Evolutionary conservation across 2,113 vertebrate species (phyloP), one percentile per base, ranked within the genome.

Genomic region (Gallinago media): DNA sequence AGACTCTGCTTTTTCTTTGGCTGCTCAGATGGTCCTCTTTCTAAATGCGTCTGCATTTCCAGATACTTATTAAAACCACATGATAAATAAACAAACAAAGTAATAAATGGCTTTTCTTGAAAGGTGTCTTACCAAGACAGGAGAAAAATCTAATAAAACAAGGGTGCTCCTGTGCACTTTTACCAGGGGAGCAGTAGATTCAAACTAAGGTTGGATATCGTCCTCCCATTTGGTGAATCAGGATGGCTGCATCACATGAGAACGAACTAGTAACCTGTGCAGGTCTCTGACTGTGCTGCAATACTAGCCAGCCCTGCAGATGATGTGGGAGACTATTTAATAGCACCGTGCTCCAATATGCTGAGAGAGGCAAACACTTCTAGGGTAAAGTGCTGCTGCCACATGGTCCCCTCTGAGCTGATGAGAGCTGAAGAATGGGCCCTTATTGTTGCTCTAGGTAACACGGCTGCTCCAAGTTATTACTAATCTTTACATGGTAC

Each of bases 141-240:
- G n/a, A 83, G 22, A 29, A 44, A 44, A 50, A 62, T 23, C 1
- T 1, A 29, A 29, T 21, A 71, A 84, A 90, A 50, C 23, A 55
- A 52, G 32, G 40, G n/a, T 1, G 2, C 27, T 78, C 66, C 59
- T 9, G 12, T 52, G 54, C 16, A 12, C 23, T 73, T 88, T 66
- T 83, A 36, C 29, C 29, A 32, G 12, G 17, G 19, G 32, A 86
- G 38, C 16, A 5, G 32, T 6, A 67, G 0, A 1, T 27, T 22
- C 0, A 0, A 31, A 14, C 15, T 8, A 25, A 32, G 34, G 23
- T 5, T 6, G 47, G 14, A 18, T 36, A 14, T 18, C 3, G 0
- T 59, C 12, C 8, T 71, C 25, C 34, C 55, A 3, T 1, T 32
- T 3, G 1, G 22, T 47, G 62, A 78, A 34, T 61, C 20, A 26